phyloP scores from a whole-genome alignment of 2,888 invertebrate genomes.

The Strigamia maritima region DNA sequence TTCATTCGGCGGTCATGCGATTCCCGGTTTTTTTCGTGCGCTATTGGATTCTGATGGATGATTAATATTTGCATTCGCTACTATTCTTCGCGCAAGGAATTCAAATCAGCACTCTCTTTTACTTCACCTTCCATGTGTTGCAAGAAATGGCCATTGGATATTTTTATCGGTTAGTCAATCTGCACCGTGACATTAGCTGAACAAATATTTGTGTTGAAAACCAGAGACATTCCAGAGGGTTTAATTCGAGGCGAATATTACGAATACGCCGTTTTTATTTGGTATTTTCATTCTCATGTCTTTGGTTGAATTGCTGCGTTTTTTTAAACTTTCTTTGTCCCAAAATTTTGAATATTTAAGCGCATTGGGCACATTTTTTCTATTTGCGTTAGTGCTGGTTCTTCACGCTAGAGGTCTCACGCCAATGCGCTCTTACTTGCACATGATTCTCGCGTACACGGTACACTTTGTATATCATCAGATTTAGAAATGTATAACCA shows the following conservation, averaged over 20 bases:
- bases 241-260: constrained; percentile 2
- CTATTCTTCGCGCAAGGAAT: not conserved
- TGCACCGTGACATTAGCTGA: not conserved
- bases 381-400: not conserved
- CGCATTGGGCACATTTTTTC: not conserved
- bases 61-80: not conserved
- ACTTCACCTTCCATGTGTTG: not conserved
- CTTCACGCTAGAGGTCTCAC: constrained; percentile 15
- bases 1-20: not conserved
- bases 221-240: not conserved
- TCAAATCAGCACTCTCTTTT: not conserved
- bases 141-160: constrained; percentile 2
- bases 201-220: not conserved
- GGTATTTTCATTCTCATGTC: not conserved
- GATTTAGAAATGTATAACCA: not conserved
- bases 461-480: not conserved
- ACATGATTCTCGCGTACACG: constrained; percentile 2
- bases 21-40: not conserved
- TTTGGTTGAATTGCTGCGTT: not conserved
- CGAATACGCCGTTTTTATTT: not conserved
- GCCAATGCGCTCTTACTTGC: not conserved
- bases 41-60: not conserved
- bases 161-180: not conserved
- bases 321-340: not conserved
- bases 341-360: not conserved